Base-by-base conservation (phyloP, 30 jellyfish, hydroid and myxozoan species). In the Clytia hemisphaerica region DNA sequence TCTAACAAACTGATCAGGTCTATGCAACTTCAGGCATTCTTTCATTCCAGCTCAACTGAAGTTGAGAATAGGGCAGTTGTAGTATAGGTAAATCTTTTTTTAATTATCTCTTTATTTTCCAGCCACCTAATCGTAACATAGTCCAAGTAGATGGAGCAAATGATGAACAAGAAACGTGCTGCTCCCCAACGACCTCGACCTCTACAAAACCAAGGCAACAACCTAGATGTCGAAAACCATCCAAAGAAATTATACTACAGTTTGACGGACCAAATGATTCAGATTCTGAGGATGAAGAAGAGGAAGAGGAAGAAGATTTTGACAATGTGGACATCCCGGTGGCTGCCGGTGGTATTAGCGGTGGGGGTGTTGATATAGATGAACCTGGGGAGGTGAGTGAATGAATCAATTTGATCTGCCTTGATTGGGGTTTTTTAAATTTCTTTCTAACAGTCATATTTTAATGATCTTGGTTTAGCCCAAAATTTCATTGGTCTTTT, bases 201-300 rank as follows among this genome's bases (percentile, higher is more conserved):
- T 78, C 73, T 71, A 83, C 95, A 27, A 83, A 73, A 37, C 95
- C 95, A 42, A 75, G 50, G 22, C 95, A 55, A 33, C 57, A 59
- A 26, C 59, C 69, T 27, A 31, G 19, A 55, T 25, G 19, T 5
- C 82, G 1, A 21, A 45, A 24, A 64, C 29, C 78, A 31, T 15
- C 38, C 75, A 64, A 16, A 35, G 75, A 69, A 9, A 32, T 69
- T 69, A 33, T 69, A 6, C 24, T 82, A 9, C 99, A 91, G 71
- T 83, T 91, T 38, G 99, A 91, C 73, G 99, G 99, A 5, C 78
- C 94, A 31, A 66, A 67, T 57, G 99, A 83, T 53, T 73, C 90
- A 25, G 78, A 94, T 32, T 76, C 93, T 36, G 84, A 67, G 10
- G 92, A 78, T 18, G 85, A 67, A 29, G 92, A 75, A 7, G 95